phyloP scores from a whole-genome alignment of 92 coral and sea anemone species.

The Porites evermanni region DNA sequence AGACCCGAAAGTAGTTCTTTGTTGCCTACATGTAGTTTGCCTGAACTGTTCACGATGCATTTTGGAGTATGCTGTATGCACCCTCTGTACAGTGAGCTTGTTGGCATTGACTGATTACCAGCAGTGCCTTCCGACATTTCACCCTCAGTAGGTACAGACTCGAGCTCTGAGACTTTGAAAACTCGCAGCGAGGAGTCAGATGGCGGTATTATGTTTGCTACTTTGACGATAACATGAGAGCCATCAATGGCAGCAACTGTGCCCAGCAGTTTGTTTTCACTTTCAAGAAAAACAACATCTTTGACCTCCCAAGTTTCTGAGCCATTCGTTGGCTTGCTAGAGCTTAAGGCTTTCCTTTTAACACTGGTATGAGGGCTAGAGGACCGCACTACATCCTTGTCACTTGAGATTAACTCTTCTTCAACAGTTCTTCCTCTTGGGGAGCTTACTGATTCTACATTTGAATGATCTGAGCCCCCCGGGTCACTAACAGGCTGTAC shows the following conservation, averaged over 20 bases:
- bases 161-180: conserved; percentile 86
- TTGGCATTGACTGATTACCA: conserved; percentile 32
- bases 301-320: conserved; percentile 86
- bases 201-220: conserved; percentile 50
- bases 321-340: conserved; percentile 35
- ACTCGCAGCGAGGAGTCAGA: conserved; percentile 78
- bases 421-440: conserved; percentile 25
- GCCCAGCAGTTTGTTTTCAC: conserved; percentile 86
- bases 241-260: conserved; percentile 92
- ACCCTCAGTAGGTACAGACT: conserved; percentile 68
- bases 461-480: not conserved
- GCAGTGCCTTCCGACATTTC: conserved; percentile 56
- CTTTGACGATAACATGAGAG: conserved; percentile 90
- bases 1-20: conserved; percentile 74
- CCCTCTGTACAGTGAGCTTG: conserved; percentile 79
- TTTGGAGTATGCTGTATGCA: conserved; percentile 82
- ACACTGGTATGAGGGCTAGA: conserved; percentile 75
- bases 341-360: conserved; percentile 40
- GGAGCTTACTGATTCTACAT: conserved; percentile 3
- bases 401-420: conserved; percentile 30
- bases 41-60: conserved; percentile 60
- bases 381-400: conserved; percentile 50
- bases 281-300: conserved; percentile 86
- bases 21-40: conserved; percentile 4
- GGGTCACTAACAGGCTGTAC: not conserved